Conservation (phyloP, 2,113 vertebrate genomes). For the Hipposideros armiger region DNA sequence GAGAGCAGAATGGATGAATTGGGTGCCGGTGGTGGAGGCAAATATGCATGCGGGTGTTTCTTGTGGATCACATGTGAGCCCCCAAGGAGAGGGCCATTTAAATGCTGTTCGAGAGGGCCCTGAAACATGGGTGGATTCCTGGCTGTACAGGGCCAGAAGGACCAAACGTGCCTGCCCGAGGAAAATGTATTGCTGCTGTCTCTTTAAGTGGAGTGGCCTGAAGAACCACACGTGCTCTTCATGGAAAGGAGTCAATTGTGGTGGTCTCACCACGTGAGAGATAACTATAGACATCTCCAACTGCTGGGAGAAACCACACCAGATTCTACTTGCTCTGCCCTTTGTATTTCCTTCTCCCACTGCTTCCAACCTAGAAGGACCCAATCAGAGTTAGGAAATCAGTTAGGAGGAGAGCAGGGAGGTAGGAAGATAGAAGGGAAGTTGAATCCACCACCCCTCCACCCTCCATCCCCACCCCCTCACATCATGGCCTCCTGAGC, state of each 20-base stretch:
- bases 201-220: background rate
- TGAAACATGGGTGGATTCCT: background rate
- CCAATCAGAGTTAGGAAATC: background rate
- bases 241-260: background rate
- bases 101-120: background rate
- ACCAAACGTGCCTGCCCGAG: accelerated
- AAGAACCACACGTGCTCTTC: too few relatives aligned
- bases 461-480: background rate
- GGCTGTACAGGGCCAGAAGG: background rate
- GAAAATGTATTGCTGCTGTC: background rate
- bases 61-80: background rate
- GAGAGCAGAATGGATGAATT: background rate
- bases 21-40: background rate
- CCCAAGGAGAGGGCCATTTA: background rate
- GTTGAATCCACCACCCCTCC: background rate
- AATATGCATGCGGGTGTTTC: background rate
- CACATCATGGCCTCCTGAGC: background rate
- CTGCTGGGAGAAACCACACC: background rate
- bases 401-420: background rate
- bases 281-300: background rate
- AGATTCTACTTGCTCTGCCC: background rate
- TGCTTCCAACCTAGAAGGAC: background rate
- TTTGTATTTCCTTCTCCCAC: background rate
- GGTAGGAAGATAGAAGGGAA: background rate
- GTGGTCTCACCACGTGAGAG: too few relatives aligned